Evolutionary conservation across 2,888 invertebrate genomes (phyloP).

Genomic region (Parnassius orleans): DNA sequence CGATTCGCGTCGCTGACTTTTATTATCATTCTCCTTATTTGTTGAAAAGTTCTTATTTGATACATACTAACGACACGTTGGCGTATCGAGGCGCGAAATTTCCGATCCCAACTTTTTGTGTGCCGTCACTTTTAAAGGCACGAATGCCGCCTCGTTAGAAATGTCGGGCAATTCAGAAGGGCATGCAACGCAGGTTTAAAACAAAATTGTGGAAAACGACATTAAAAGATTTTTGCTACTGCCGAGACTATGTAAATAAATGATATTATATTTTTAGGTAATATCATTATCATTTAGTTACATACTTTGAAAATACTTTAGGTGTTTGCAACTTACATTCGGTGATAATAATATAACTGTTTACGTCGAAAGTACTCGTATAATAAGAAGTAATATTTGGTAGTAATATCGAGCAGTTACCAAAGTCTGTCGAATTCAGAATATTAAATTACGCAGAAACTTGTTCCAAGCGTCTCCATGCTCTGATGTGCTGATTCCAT

Average conservation of each 20-base stretch:
- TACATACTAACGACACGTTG: slow-evolving; percentile 28
- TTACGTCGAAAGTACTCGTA: slow-evolving; percentile 14
- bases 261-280: slow-evolving; percentile 46
- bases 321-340: slow-evolving; percentile 28
- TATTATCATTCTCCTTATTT: slow-evolving; percentile 65
- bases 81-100: slow-evolving; percentile 32
- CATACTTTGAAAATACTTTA: slow-evolving; percentile 26
- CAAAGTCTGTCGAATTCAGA: slow-evolving; percentile 42
- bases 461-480: slow-evolving; percentile 41
- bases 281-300: slow-evolving; percentile 29
- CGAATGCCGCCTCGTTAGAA: slow-evolving; percentile 32
- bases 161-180: slow-evolving; percentile 30
- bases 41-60: slow-evolving; percentile 35
- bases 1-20: slow-evolving; percentile 59
- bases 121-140: slow-evolving; percentile 18
- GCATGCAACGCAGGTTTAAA: slow-evolving; percentile 37
- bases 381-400: slow-evolving; percentile 32
- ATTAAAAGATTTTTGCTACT: slow-evolving; percentile 30
- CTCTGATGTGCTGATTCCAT: slow-evolving; percentile 61
- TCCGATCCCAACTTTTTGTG: slow-evolving; percentile 26
- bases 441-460: slow-evolving; percentile 55
- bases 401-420: slow-evolving; percentile 33
- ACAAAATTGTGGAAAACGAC: slow-evolving; percentile 47
- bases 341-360: slow-evolving; percentile 30
- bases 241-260: slow-evolving; percentile 61